Evolutionary conservation across 2,113 vertebrate species (phyloP).

Genomic region (Psittacus erithacus): DNA sequence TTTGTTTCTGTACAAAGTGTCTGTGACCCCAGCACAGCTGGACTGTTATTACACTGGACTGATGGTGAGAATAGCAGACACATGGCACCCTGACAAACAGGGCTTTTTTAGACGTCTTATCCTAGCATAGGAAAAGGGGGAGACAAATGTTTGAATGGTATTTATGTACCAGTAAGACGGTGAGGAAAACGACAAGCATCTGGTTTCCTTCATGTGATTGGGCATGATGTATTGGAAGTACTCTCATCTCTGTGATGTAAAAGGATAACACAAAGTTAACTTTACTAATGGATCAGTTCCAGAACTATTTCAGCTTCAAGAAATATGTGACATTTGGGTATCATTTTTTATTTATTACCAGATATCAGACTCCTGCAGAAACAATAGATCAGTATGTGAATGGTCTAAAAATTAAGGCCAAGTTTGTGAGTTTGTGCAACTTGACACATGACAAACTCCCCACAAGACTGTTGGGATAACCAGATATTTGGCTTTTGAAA

Average conservation of each 20-base stretch:
- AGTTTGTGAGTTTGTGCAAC: slow-evolving; percentile 41
- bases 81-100: neutral
- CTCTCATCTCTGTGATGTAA: neutral
- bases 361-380: slow-evolving; percentile 54
- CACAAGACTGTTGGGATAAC: neutral
- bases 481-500: slow-evolving; percentile 47
- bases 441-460: slow-evolving; percentile 10
- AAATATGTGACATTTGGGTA: slow-evolving; percentile 46
- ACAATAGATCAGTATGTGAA: slow-evolving; percentile 53
- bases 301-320: slow-evolving; percentile 33
- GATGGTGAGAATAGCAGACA: neutral
- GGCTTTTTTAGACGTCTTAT: neutral
- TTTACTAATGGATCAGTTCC: slow-evolving; percentile 17
- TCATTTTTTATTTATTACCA: slow-evolving; percentile 56
- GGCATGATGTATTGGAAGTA: neutral
- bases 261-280: slow-evolving; percentile 33
- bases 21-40: neutral
- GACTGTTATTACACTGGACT: neutral
- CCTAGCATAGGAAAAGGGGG: neutral
- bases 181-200: slow-evolving; percentile 39
- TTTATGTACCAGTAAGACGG: slow-evolving; percentile 28
- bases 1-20: neutral
- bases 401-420: slow-evolving; percentile 39
- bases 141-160: neutral
- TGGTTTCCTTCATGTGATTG: slow-evolving; percentile 45